A percentile compares a stretch with the other conserved stretches of the same genome.
These are phyloP conservation scores for Eupeodes latifasciatus DNA, from an alignment of 2,888 invertebrate species.

Conservation along the genomic window DNA sequence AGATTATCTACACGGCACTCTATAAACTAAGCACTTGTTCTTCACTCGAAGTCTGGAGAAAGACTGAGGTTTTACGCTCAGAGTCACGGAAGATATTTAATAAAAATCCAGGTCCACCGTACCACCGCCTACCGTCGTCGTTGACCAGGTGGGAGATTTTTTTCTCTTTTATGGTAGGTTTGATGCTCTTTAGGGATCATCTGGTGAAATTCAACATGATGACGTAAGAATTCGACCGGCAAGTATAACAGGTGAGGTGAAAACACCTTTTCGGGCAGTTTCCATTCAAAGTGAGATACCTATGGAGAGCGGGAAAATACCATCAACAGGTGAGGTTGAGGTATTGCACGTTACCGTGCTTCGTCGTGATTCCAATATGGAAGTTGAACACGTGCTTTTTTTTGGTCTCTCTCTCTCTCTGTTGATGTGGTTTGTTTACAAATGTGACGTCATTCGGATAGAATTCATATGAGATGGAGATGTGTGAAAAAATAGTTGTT, in stretches of 20 bases:
- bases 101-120: constrained; percentile 55
- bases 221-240: constrained; percentile 50
- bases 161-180: neutral
- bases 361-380: constrained; percentile 49
- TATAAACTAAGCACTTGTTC: constrained; percentile 79
- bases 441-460: constrained; percentile 61
- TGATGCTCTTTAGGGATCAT: constrained; percentile 50
- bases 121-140: constrained; percentile 6
- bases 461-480: constrained; percentile 28
- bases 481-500: constrained; percentile 26
- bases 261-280: constrained; percentile 48
- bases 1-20: constrained; percentile 78
- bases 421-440: constrained; percentile 66
- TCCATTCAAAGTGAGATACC: constrained; percentile 51
- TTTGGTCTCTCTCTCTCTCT: constrained; percentile 11
- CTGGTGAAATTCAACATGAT: constrained; percentile 60
- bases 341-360: neutral
- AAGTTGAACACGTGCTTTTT: constrained; percentile 61
- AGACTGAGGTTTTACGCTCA: constrained; percentile 82
- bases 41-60: constrained; percentile 84
- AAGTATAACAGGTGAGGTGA: constrained; percentile 64
- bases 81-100: constrained; percentile 64
- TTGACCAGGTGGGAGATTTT: neutral
- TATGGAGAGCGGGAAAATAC: constrained; percentile 37
- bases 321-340: constrained; percentile 20